Evolutionary conservation across 2,113 vertebrate species (phyloP).

Genomic region (Strix uralensis): DNA sequence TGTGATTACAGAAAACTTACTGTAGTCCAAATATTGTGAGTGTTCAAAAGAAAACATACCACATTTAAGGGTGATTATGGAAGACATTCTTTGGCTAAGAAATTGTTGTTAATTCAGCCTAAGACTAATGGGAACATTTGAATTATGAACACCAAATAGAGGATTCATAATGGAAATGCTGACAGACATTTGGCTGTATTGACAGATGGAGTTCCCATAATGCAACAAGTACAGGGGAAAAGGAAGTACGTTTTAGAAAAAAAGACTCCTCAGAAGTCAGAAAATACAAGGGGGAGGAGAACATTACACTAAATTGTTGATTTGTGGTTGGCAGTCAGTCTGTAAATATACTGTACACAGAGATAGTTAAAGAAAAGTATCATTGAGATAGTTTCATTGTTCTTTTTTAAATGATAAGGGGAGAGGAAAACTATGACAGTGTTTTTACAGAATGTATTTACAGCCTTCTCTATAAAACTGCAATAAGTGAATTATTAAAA

Average conservation of each 20-base stretch:
- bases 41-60: background rate
- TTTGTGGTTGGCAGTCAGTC: background rate
- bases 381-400: conserved; percentile 9
- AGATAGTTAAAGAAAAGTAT: conserved; percentile 34
- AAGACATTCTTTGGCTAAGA: background rate
- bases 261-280: background rate
- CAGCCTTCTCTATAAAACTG: background rate
- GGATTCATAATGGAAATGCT: background rate
- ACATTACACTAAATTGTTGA: background rate
- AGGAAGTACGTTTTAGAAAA: background rate
- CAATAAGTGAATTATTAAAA: background rate
- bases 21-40: background rate
- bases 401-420: background rate
- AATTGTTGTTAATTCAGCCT: background rate
- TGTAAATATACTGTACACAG: background rate
- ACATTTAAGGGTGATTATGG: background rate
- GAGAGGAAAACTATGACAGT: background rate
- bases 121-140: background rate
- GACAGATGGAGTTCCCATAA: background rate
- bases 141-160: conserved; percentile 11
- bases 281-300: background rate
- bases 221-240: background rate
- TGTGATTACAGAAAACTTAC: background rate
- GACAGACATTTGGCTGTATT: background rate
- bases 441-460: background rate